Evolutionary conservation across 2,113 vertebrate genomes (phyloP).

Genomic region (Corydoras sp.): DNA sequence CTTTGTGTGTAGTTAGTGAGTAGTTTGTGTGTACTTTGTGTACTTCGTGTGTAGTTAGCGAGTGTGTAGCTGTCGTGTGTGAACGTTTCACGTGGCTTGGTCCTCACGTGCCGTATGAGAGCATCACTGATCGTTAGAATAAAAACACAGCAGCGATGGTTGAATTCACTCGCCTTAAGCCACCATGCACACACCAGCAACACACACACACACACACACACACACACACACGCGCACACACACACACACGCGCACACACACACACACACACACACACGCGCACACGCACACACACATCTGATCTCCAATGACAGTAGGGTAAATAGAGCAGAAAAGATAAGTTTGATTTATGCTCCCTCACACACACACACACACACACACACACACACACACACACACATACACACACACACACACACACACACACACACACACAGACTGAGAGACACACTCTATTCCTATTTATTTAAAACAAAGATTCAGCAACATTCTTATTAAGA

Average conservation of each 20-base stretch:
- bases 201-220: neutral
- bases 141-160: neutral
- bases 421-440: conserved; percentile 4
- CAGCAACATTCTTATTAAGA: too few relatives aligned
- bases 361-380: conserved; percentile 7
- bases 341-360: neutral
- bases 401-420: too few relatives aligned
- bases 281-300: neutral
- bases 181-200: neutral
- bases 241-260: too few relatives aligned
- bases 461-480: too few relatives aligned
- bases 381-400: neutral
- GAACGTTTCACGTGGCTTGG: neutral
- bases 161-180: neutral
- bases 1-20: too few relatives aligned
- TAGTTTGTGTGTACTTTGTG: too few relatives aligned
- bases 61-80: neutral
- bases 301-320: neutral
- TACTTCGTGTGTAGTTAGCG: too few relatives aligned
- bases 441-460: neutral
- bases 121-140: neutral
- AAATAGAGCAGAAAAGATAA: neutral
- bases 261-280: conserved; percentile 1
- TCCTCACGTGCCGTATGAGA: neutral
- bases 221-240: too few relatives aligned